Conservation (phyloP, 1,140 invertebrate genomes). For the Bombus waltoni region DNA sequence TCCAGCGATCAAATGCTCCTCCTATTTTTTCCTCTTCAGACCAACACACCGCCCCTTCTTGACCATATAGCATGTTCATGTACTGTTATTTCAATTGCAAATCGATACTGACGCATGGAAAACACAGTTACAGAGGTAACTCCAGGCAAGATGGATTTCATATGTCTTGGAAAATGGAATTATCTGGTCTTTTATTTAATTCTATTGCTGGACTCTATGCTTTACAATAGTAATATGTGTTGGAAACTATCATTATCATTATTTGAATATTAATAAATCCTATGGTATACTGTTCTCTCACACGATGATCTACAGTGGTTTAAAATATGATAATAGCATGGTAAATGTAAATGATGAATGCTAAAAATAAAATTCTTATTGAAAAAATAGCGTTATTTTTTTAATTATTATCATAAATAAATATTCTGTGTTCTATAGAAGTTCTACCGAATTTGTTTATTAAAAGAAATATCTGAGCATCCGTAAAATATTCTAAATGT, state of each 20-base stretch:
- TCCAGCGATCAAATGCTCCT: conserved; percentile 40
- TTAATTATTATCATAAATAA: background rate
- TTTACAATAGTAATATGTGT: background rate
- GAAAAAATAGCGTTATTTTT: background rate
- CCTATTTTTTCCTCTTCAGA: conserved; percentile 53
- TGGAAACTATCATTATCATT: background rate
- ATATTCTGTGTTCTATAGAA: background rate
- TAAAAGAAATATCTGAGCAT: background rate
- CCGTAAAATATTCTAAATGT: background rate
- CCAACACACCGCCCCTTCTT: conserved; percentile 52
- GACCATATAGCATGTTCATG: conserved; percentile 22
- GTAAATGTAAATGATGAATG: background rate
- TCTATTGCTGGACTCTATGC: background rate
- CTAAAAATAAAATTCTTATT: background rate
- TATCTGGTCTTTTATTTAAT: background rate
- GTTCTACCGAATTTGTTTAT: background rate
- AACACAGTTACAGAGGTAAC: conserved; percentile 9
- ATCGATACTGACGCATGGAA: conserved; percentile 58
- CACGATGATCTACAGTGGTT: too few relatives aligned
- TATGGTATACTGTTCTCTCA: too few relatives aligned
- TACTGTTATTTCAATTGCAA: conserved; percentile 64
- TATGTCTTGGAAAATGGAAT: background rate
- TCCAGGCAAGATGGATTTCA: conserved; percentile 3
- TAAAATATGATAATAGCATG: too few relatives aligned
- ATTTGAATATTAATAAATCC: background rate